phyloP scores from a whole-genome alignment of 2,113 vertebrate species.

The Mionectes macconnelli region DNA sequence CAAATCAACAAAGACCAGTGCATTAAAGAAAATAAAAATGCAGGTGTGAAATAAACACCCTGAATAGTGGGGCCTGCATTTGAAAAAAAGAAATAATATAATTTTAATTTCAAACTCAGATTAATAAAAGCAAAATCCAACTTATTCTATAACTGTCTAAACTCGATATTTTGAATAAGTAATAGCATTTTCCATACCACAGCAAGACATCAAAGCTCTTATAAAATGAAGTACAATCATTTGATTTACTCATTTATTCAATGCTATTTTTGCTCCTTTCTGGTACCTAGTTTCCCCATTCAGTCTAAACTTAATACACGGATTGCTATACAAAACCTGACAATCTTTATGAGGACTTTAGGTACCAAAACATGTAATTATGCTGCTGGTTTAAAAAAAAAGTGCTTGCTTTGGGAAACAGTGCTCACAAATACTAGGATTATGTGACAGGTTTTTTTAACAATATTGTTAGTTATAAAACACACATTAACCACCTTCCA shows the following conservation, averaged over 20 bases:
- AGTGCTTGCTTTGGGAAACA: not conserved
- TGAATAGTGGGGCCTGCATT: not conserved
- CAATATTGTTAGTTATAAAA: not conserved
- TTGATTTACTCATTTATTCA: not conserved
- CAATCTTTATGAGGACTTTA: not conserved
- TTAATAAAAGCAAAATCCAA: not conserved
- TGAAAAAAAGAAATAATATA: not conserved
- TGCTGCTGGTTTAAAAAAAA: not conserved
- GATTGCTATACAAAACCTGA: not conserved
- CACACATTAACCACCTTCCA: not conserved
- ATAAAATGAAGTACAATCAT: not conserved
- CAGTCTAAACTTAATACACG: not conserved
- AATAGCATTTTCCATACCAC: not conserved
- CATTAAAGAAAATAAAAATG: not conserved
- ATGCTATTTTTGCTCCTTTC: not conserved
- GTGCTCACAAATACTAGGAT: not conserved
- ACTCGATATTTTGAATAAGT: not conserved
- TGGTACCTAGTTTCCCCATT: not conserved
- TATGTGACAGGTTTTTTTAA: not conserved
- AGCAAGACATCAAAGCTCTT: not conserved
- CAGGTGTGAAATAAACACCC: conserved; percentile 1
- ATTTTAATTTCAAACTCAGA: not conserved
- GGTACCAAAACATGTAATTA: not conserved
- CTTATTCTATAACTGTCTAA: not conserved
- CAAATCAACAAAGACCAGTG: not conserved